Percentiles rank a stretch among this genome's conserved stretches.
Evolutionary conservation across 2,113 vertebrate genomes (phyloP).

Genomic region (Falcunculus frontatus): DNA sequence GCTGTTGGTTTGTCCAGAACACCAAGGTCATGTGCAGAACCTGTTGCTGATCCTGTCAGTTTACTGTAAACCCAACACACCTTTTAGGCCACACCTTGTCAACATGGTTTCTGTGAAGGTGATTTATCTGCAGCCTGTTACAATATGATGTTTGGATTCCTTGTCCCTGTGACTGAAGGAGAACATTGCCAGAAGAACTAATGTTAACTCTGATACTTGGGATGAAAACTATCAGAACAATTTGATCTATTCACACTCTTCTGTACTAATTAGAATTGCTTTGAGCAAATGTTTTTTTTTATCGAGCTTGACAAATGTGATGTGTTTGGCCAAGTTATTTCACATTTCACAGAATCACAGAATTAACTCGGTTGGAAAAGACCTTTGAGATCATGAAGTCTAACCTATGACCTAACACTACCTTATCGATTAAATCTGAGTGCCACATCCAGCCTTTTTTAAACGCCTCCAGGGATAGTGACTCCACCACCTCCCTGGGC

Average conservation of each 20-base stretch:
- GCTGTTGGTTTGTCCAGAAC: neutral
- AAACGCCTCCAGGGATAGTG: neutral
- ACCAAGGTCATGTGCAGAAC: neutral
- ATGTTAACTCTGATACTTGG: neutral
- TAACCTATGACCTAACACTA: neutral
- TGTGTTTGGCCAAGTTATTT: neutral
- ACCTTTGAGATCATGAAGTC: neutral
- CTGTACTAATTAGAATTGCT: neutral
- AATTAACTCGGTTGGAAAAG: neutral
- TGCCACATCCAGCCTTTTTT: neutral
- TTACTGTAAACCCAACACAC: constrained; percentile 21
- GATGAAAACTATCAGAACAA: neutral
- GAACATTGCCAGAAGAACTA: neutral
- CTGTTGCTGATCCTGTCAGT: neutral
- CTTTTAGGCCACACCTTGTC: neutral
- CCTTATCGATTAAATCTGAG: neutral
- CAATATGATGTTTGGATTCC: neutral
- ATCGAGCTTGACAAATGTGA: neutral
- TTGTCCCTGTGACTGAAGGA: neutral
- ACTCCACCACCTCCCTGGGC: neutral
- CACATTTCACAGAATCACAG: neutral
- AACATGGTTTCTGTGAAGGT: neutral
- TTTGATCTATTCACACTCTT: neutral
- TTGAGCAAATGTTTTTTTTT: neutral
- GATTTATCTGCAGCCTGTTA: neutral